Evolutionary conservation across 1,140 invertebrate genomes (phyloP).

Genomic region (Acyrthosiphon pisum): DNA sequence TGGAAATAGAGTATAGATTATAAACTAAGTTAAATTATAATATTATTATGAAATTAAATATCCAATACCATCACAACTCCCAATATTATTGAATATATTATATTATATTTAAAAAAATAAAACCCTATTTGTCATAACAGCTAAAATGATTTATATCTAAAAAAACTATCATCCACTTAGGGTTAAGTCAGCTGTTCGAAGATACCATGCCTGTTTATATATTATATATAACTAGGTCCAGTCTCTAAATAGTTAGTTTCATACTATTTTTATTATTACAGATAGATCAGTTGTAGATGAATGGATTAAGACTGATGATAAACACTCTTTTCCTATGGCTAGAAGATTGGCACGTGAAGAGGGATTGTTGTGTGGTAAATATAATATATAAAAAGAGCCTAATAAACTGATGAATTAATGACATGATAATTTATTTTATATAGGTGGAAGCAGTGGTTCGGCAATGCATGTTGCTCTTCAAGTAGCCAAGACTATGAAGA

Average conservation of each 20-base stretch:
- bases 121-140: too few relatives aligned
- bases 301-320: slow-evolving; percentile 89
- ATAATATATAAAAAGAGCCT: background rate
- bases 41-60: too few relatives aligned
- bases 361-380: slow-evolving; percentile 86
- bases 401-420: background rate
- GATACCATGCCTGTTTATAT: background rate
- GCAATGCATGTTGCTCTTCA: slow-evolving; percentile 81
- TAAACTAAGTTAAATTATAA: too few relatives aligned
- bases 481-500: slow-evolving; percentile 79
- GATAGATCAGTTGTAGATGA: slow-evolving; percentile 79
- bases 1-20: too few relatives aligned
- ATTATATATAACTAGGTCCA: slow-evolving; percentile 45
- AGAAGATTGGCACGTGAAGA: slow-evolving; percentile 89
- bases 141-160: too few relatives aligned
- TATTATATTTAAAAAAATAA: too few relatives aligned
- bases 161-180: too few relatives aligned
- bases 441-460: slow-evolving; percentile 90
- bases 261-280: slow-evolving; percentile 59
- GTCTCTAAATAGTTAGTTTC: background rate
- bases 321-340: slow-evolving; percentile 82
- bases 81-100: too few relatives aligned
- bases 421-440: slow-evolving; percentile 56
- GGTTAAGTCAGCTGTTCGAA: background rate
- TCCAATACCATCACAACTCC: too few relatives aligned